Evolutionary conservation across 2,888 invertebrate species (phyloP).

Genomic region (Beris chalybata): DNA sequence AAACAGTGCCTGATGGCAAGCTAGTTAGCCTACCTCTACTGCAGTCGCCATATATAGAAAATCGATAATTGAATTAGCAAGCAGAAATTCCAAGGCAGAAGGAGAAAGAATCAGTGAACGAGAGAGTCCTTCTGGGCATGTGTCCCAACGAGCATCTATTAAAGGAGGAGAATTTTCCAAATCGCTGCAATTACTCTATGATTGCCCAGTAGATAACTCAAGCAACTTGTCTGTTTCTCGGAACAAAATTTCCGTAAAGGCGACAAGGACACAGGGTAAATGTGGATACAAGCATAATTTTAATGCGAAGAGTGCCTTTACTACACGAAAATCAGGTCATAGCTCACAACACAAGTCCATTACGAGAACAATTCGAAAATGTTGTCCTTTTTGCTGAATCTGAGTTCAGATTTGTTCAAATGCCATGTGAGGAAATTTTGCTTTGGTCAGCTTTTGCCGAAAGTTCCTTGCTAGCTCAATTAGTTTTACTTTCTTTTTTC

Average conservation of each 20-base stretch:
- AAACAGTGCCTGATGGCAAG: constrained; percentile 9
- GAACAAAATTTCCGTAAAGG: too few relatives aligned
- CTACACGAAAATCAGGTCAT: constrained; percentile 7
- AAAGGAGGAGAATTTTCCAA: background rate
- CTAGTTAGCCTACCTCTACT: background rate
- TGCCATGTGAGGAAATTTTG: constrained; percentile 2
- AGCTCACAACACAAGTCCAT: constrained; percentile 4
- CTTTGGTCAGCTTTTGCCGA: background rate
- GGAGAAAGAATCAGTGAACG: background rate
- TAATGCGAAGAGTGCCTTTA: too few relatives aligned
- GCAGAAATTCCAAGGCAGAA: background rate
- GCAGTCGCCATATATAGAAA: constrained; percentile 3
- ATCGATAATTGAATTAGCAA: constrained; percentile 25
- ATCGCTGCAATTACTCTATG: too few relatives aligned
- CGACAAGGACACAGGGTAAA: too few relatives aligned
- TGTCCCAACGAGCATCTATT: background rate
- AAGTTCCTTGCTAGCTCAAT: background rate
- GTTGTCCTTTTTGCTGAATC: constrained; percentile 10
- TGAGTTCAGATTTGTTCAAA: constrained; percentile 5
- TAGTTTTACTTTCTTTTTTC: background rate
- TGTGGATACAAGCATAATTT: too few relatives aligned
- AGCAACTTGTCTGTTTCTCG: too few relatives aligned
- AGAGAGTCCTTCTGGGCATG: constrained; percentile 10
- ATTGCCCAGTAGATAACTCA: too few relatives aligned
- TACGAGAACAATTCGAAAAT: constrained; percentile 19